These are phyloP conservation scores for Cephus pulcher DNA, from an alignment of 2,888 invertebrate species.

Conservation along the genomic window DNA sequence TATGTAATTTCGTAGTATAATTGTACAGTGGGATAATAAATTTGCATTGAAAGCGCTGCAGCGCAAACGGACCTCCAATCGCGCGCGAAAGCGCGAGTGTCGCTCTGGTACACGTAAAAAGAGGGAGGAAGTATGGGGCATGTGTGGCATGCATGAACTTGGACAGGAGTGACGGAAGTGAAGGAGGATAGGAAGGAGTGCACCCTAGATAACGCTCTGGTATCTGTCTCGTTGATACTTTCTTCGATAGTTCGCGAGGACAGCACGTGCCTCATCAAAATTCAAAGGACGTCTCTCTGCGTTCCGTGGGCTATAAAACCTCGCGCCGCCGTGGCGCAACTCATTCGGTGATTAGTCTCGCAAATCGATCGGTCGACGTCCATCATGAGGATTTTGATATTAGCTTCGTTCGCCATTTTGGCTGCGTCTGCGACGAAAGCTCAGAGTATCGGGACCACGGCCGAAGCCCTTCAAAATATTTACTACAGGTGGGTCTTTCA, in stretches of 20 bases:
- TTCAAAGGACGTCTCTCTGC: conserved; percentile 50
- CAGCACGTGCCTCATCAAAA: conserved; percentile 60
- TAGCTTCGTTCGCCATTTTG: conserved; percentile 48
- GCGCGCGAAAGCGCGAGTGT: too few relatives aligned
- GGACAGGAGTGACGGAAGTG: conserved; percentile 20
- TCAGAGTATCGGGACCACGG: conserved; percentile 52
- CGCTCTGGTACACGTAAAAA: too few relatives aligned
- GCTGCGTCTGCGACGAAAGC: conserved; percentile 39
- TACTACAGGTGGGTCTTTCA: conserved; percentile 53
- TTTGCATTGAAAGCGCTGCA: background rate
- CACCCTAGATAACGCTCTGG: conserved; percentile 53
- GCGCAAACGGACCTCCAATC: too few relatives aligned
- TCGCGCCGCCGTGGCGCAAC: conserved; percentile 52
- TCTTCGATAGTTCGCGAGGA: conserved; percentile 55
- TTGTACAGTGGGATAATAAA: background rate
- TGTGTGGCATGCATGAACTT: background rate
- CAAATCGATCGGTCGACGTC: conserved; percentile 52
- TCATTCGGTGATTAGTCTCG: conserved; percentile 63
- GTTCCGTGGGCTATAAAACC: conserved; percentile 62
- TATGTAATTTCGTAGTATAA: too few relatives aligned
- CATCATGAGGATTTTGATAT: conserved; percentile 54
- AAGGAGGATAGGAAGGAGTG: conserved; percentile 31
- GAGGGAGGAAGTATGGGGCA: too few relatives aligned
- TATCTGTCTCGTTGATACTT: conserved; percentile 33
- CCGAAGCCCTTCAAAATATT: conserved; percentile 54